A percentile compares a stretch with the other conserved stretches of the same genome.
Evolutionary conservation across 2,888 invertebrate species (phyloP).

Genomic region (Coleophora flavipennella): DNA sequence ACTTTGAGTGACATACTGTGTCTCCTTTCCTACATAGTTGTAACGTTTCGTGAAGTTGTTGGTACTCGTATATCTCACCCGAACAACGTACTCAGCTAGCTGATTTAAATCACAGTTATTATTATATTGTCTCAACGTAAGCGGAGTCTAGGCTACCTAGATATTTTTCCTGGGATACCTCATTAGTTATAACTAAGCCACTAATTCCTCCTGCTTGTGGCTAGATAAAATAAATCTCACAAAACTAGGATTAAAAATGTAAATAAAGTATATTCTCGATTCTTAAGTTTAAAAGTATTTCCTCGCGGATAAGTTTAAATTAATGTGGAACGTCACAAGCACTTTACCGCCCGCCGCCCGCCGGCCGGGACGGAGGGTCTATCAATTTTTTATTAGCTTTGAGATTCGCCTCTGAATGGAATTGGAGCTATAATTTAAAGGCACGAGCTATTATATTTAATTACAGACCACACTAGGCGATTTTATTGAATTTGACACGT

Average conservation of each 20-base stretch:
- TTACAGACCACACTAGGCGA: conserved; percentile 39
- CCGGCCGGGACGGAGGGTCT: conserved; percentile 28
- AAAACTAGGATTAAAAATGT: conserved; percentile 54
- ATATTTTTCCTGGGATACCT: conserved; percentile 8
- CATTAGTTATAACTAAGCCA: conserved; percentile 13
- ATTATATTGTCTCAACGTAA: conserved; percentile 6
- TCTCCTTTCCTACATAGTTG: too few species aligned
- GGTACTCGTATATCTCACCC: not conserved
- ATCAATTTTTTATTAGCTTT: conserved; percentile 57
- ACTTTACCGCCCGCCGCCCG: conserved; percentile 33
- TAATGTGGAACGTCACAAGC: conserved; percentile 52
- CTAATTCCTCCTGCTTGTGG: conserved; percentile 27
- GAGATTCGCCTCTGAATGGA: conserved; percentile 39
- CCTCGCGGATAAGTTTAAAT: conserved; percentile 61
- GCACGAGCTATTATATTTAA: conserved; percentile 38
- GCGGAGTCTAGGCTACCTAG: conserved; percentile 3
- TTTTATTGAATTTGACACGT: conserved; percentile 49
- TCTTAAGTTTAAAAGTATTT: conserved; percentile 58
- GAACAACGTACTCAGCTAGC: conserved; percentile 1
- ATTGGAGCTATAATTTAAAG: conserved; percentile 24
- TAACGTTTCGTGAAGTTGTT: too few species aligned
- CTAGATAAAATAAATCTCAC: conserved; percentile 42
- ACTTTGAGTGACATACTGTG: too few species aligned
- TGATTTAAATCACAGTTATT: conserved; percentile 2
- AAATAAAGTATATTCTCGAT: conserved; percentile 55